These are phyloP conservation scores for Epinotia demarniana DNA, from an alignment of 2,888 invertebrate genomes.

Conservation along the genomic window DNA sequence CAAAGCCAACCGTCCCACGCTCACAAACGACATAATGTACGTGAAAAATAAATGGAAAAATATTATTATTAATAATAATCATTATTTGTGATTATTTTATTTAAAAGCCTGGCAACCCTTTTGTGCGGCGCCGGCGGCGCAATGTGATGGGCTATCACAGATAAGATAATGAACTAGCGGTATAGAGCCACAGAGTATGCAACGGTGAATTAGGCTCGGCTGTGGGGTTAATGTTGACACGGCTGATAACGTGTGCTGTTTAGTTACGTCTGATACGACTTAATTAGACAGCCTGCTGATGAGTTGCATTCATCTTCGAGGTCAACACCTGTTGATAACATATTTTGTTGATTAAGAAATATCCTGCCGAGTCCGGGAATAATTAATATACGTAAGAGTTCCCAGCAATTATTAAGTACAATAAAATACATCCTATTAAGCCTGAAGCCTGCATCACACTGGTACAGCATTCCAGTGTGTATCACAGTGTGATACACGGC, in stretches of 20 bases:
- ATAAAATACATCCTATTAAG: too few relatives aligned
- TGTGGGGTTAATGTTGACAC: conserved; percentile 7
- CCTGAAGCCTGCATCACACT: too few relatives aligned
- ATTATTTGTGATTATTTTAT: conserved; percentile 24
- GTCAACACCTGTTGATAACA: not conserved
- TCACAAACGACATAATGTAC: conserved; percentile 5
- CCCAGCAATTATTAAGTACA: not conserved
- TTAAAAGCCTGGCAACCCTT: conserved; percentile 35
- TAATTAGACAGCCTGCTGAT: not conserved
- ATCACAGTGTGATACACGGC: too few relatives aligned
- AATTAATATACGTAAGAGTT: not conserved
- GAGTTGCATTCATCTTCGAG: not conserved
- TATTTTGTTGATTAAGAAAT: not conserved
- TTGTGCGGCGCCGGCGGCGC: conserved; percentile 35
- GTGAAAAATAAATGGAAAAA: conserved; percentile 17
- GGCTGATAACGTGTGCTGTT: conserved; percentile 13
- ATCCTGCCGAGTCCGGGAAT: not conserved
- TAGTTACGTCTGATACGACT: conserved; percentile 14
- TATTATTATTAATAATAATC: conserved; percentile 36
- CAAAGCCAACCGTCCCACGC: conserved; percentile 17
- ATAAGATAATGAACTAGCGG: conserved; percentile 39
- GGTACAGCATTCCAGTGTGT: too few relatives aligned
- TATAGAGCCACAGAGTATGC: conserved; percentile 19
- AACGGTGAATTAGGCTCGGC: conserved; percentile 8
- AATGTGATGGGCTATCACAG: conserved; percentile 35